phyloP scores from a whole-genome alignment of 2,797 vertebrate species.

The Gobionotothen gibberifrons region DNA sequence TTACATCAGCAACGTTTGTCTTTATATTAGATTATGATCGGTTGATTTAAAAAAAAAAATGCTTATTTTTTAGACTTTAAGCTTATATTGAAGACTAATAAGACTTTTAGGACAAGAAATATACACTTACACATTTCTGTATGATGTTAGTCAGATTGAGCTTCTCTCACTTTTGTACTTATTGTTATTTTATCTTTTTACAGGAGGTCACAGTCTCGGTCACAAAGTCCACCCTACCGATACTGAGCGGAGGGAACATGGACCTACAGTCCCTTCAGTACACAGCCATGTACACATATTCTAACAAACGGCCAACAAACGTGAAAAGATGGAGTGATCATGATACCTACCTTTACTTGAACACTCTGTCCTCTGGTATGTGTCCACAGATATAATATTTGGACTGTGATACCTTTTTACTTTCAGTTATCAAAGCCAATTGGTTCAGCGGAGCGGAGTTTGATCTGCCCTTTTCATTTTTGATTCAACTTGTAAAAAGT shows the following conservation, averaged over 20 bases:
- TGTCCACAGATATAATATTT: slow-evolving; percentile 14
- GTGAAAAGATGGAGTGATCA: slow-evolving; percentile 17
- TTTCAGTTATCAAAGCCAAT: slow-evolving; percentile 38
- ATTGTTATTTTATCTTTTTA: neutral
- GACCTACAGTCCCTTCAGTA: slow-evolving; percentile 1
- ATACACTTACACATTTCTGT: neutral
- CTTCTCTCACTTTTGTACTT: neutral
- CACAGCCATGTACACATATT: neutral
- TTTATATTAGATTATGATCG: neutral
- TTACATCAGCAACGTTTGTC: neutral
- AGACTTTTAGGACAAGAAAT: neutral
- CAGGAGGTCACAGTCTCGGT: slow-evolving; percentile 86
- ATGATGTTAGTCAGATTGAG: neutral
- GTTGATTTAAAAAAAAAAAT: neutral
- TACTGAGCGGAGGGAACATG: slow-evolving; percentile 72
- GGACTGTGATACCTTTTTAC: slow-evolving; percentile 24
- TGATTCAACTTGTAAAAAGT: slow-evolving; percentile 36
- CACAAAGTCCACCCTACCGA: slow-evolving; percentile 87
- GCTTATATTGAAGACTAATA: neutral
- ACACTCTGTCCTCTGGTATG: slow-evolving; percentile 15
- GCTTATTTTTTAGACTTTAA: neutral
- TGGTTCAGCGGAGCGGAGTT: slow-evolving; percentile 11
- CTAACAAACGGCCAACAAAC: neutral
- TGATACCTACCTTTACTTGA: slow-evolving; percentile 3
- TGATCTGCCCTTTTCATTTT: slow-evolving; percentile 34